Conservation (phyloP, 2,797 vertebrate species). For the Sebastes melanostomus region DNA sequence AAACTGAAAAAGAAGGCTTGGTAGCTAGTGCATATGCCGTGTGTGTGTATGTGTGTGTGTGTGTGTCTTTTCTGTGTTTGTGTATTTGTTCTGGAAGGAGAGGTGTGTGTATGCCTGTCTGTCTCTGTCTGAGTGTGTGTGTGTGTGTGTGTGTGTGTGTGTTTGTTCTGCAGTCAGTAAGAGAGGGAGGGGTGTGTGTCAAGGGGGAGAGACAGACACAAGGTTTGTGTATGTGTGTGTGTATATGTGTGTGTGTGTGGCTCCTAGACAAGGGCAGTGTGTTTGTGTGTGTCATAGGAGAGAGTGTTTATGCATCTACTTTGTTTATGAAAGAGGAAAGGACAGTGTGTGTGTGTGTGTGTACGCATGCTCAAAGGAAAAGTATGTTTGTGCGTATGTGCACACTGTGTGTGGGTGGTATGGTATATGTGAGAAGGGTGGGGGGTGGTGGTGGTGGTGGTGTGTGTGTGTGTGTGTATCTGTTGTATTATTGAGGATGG, state of each 20-base stretch:
- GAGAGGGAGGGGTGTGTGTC: slow-evolving; percentile 76
- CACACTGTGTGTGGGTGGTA: slow-evolving; percentile 74
- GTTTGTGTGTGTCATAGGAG: slow-evolving; percentile 74
- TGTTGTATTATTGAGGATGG: slow-evolving; percentile 68
- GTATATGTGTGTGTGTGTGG: slow-evolving; percentile 39
- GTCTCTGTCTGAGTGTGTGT: slow-evolving; percentile 34
- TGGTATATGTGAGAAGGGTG: slow-evolving; percentile 70
- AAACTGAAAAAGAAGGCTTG: slow-evolving; percentile 78
- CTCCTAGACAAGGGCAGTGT: slow-evolving; percentile 73
- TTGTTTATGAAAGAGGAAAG: slow-evolving; percentile 85
- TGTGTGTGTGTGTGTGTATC: slow-evolving; percentile 72
- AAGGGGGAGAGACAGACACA: slow-evolving; percentile 69
- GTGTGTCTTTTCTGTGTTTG: slow-evolving; percentile 56
- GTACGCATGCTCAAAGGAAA: slow-evolving; percentile 54
- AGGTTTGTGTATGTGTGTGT: slow-evolving; percentile 62
- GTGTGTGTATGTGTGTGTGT: slow-evolving; percentile 42
- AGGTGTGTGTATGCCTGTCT: slow-evolving; percentile 42
- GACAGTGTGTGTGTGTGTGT: slow-evolving; percentile 62
- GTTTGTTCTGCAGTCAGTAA: slow-evolving; percentile 79
- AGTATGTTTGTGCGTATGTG: slow-evolving; percentile 60
- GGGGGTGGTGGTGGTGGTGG: slow-evolving; percentile 11
- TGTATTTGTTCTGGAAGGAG: slow-evolving; percentile 64
- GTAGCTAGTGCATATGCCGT: slow-evolving; percentile 72
- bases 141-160: slow-evolving; percentile 51
- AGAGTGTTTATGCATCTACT: slow-evolving; percentile 83